phyloP scores from a whole-genome alignment of 2,797 vertebrate genomes.

The Carcharodon carcharias region DNA sequence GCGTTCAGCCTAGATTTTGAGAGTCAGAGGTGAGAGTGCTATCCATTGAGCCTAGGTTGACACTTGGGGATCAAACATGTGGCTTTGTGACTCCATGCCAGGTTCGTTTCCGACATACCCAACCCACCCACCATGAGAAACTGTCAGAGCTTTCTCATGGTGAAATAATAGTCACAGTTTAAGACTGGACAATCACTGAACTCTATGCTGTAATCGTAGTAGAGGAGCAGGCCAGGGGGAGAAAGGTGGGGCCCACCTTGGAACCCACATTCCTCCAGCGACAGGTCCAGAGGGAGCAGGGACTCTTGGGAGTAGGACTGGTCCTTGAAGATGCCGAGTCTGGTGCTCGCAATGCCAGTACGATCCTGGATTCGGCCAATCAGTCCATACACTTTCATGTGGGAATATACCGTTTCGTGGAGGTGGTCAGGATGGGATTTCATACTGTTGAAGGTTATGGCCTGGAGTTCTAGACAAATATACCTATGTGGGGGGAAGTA shows the following conservation, averaged over 20 bases:
- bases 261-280: constrained; percentile 45
- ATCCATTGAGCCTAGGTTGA: not conserved
- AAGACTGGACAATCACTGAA: constrained; percentile 45
- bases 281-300: constrained; percentile 34
- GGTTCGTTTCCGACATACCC: not conserved
- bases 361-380: constrained; percentile 41
- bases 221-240: constrained; percentile 41
- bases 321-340: constrained; percentile 42
- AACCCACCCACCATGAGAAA: not conserved
- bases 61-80: not conserved
- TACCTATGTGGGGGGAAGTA: constrained; percentile 38
- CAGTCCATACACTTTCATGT: constrained; percentile 43
- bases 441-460: constrained; percentile 40
- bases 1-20: no score
- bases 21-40: not conserved
- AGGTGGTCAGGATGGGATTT: constrained; percentile 42
- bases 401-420: constrained; percentile 40
- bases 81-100: not conserved
- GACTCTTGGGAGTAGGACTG: constrained; percentile 38
- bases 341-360: constrained; percentile 42
- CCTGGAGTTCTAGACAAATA: constrained; percentile 38
- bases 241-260: constrained; percentile 42
- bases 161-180: constrained; percentile 48
- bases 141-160: not conserved
- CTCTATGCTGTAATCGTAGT: constrained; percentile 45